Conservation (phyloP, 2,797 vertebrate genomes). For the Acanthornis magna region DNA sequence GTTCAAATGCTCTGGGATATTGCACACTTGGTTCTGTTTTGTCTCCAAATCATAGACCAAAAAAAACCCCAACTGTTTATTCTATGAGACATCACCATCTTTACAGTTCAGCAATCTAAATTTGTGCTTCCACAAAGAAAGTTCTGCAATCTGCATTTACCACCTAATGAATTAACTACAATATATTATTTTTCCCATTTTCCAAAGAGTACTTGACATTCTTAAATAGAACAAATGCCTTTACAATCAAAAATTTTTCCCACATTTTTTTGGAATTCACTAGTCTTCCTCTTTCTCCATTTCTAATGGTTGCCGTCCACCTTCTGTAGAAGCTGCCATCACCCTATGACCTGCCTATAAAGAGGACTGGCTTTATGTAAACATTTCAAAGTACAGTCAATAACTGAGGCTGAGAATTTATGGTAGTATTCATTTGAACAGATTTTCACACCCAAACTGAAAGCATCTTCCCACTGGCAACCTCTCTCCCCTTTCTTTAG, state of each 20-base stretch:
- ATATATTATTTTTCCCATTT: background rate
- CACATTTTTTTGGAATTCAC: background rate
- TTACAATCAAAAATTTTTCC: background rate
- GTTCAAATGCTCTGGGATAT: background rate
- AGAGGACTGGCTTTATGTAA: background rate
- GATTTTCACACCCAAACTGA: background rate
- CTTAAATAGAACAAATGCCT: background rate
- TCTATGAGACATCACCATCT: background rate
- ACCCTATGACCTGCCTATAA: background rate
- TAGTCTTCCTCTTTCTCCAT: background rate
- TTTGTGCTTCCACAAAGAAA: background rate
- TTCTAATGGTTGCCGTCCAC: background rate
- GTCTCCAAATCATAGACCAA: background rate
- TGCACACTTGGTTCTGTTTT: background rate
- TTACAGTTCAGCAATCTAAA: background rate
- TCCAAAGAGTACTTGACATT: background rate
- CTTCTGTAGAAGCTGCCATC: background rate
- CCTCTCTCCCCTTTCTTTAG: background rate
- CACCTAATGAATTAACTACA: background rate
- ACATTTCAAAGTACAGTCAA: background rate
- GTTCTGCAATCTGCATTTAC: background rate
- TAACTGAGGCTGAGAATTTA: background rate
- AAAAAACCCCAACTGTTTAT: background rate
- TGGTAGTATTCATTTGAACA: background rate
- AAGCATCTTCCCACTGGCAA: background rate